These are phyloP conservation scores for Hippasteria phrygiana DNA, from an alignment of 53 echinoderm and acorn worm genomes.

Conservation along the genomic window DNA sequence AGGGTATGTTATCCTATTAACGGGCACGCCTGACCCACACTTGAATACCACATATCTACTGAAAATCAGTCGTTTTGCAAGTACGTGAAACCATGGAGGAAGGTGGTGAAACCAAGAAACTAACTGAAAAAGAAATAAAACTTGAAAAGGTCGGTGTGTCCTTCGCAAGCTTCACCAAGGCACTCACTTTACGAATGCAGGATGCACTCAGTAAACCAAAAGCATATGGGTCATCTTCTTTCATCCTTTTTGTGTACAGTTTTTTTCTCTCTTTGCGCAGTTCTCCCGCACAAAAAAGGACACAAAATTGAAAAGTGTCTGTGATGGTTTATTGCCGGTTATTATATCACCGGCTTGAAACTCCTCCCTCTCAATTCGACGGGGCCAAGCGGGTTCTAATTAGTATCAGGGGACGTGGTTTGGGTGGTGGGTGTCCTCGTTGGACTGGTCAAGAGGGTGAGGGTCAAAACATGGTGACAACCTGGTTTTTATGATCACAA, in stretches of 20 bases:
- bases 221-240: constrained; percentile 7
- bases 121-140: not conserved
- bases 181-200: not conserved
- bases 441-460: not conserved
- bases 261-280: constrained; percentile 1
- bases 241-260: constrained; percentile 7
- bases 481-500: too few relatives aligned
- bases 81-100: not conserved
- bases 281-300: not conserved
- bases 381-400: constrained; percentile 22
- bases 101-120: not conserved
- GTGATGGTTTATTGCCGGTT: constrained; percentile 8
- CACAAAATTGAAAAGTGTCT: not conserved
- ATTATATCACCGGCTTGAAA: constrained; percentile 25
- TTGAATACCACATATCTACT: too few relatives aligned
- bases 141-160: not conserved
- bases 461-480: not conserved
- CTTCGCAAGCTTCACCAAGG: not conserved
- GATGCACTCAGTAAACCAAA: constrained; percentile 3
- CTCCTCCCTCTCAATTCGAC: constrained; percentile 43
- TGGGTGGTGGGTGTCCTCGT: constrained; percentile 11
- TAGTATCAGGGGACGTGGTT: constrained; percentile 40
- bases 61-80: not conserved
- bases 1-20: constrained; percentile 19
- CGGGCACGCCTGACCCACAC: constrained; percentile 16